Evolutionary conservation across 2,797 vertebrate species (phyloP).

Genomic region (Gymnodraco acuticeps): DNA sequence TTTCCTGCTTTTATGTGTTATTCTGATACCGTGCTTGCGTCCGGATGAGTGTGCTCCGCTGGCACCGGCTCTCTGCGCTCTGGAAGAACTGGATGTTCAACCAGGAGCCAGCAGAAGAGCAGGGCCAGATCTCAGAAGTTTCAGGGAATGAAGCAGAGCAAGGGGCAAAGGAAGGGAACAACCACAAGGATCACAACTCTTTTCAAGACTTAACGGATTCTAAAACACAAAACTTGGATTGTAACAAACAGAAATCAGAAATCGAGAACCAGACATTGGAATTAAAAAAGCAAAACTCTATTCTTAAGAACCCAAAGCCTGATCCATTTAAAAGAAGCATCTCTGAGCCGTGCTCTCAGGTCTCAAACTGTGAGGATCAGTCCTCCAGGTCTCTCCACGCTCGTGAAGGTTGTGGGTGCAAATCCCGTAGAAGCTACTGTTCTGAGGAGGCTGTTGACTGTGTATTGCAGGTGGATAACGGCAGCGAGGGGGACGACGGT

Average conservation of each 20-base stretch:
- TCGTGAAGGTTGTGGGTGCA: not conserved
- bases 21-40: conserved; percentile 65
- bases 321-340: conserved; percentile 44
- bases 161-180: not conserved
- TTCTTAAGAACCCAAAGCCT: conserved; percentile 23
- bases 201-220: conserved; percentile 1
- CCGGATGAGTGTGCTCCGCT: conserved; percentile 87
- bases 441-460: conserved; percentile 67
- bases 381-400: conserved; percentile 15
- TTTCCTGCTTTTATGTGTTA: conserved; percentile 72
- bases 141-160: conserved; percentile 6
- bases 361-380: not conserved
- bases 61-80: conserved; percentile 86
- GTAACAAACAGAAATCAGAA: conserved; percentile 1
- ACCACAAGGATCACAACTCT: conserved; percentile 3
- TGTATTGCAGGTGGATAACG: conserved; percentile 96
- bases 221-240: conserved; percentile 39
- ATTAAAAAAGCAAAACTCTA: conserved; percentile 8
- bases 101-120: conserved; percentile 82
- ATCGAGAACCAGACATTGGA: conserved; percentile 25
- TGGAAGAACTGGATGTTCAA: conserved; percentile 95
- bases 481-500: conserved; percentile 89
- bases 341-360: conserved; percentile 49
- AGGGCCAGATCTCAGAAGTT: conserved; percentile 35
- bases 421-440: conserved; percentile 25